These are phyloP conservation scores for Rostratula benghalensis DNA, from an alignment of 2,113 vertebrate species.

Conservation along the genomic window DNA sequence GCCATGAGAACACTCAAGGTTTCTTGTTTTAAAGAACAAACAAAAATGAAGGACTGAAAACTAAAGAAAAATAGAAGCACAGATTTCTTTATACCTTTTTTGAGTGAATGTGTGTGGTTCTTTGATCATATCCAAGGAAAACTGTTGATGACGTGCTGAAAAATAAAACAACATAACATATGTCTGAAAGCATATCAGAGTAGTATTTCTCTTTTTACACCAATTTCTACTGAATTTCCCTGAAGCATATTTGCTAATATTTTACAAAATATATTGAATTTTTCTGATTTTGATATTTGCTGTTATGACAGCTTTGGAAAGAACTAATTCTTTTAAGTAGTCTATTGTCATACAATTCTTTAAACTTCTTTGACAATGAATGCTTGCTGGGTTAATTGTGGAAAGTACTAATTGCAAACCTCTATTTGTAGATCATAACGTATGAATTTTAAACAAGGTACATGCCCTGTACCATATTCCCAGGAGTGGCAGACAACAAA, in stretches of 20 bases:
- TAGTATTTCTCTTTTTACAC: slow-evolving; percentile 27
- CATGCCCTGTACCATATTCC: neutral
- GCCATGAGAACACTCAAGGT: neutral
- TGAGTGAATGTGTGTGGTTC: slow-evolving; percentile 53
- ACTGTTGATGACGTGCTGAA: slow-evolving; percentile 61
- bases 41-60: slow-evolving; percentile 9
- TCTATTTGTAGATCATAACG: neutral
- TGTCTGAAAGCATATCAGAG: slow-evolving; percentile 37
- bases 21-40: slow-evolving; percentile 23
- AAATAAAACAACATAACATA: slow-evolving; percentile 64
- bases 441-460: neutral
- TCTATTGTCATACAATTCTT: neutral
- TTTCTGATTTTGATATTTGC: neutral
- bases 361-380: neutral
- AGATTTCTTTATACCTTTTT: slow-evolving; percentile 68
- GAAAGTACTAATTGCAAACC: neutral
- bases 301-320: neutral
- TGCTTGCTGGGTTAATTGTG: neutral
- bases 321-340: neutral
- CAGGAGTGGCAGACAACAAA: neutral
- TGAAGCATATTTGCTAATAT: slow-evolving; percentile 20
- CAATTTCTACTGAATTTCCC: neutral
- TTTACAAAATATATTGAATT: slow-evolving; percentile 21
- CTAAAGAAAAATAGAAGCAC: slow-evolving; percentile 27
- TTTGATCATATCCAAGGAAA: slow-evolving; percentile 63